phyloP scores from a whole-genome alignment of 37 sponge, comb jelly and placozoan species.

The Axinella damicornis region DNA sequence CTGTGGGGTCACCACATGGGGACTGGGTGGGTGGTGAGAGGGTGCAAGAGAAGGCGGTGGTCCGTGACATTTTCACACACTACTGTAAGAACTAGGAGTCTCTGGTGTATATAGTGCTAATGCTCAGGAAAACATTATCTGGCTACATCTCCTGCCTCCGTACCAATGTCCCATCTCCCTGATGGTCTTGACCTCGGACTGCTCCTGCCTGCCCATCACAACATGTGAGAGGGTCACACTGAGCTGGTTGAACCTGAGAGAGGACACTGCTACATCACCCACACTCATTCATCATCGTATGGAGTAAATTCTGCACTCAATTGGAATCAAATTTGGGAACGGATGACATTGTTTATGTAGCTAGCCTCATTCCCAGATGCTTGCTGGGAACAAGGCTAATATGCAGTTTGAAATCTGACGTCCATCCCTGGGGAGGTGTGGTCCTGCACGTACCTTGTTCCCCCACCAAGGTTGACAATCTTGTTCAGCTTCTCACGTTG shows the following conservation, averaged over 20 bases:
- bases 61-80: no score
- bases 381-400: not conserved
- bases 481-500: conserved; percentile 54
- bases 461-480: conserved; percentile 67
- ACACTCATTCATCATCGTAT: no score
- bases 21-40: conserved; percentile 36
- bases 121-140: no score
- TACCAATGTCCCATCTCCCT: not conserved
- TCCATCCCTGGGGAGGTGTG: not conserved
- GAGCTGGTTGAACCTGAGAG: conserved; percentile 42
- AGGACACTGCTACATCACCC: not conserved
- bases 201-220: conserved; percentile 48
- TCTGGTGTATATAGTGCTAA: no score
- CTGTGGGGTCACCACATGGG: conserved; percentile 38
- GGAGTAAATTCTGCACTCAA: no score
- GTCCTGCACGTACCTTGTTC: conserved; percentile 23
- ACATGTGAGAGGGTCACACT: conserved; percentile 64
- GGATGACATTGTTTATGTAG: no score
- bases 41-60: no score
- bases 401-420: no score
- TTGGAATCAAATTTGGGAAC: no score
- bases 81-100: no score
- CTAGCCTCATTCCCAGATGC: not conserved
- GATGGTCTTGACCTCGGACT: conserved; percentile 5
- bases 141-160: no score